Evolutionary conservation across 2,888 invertebrate species (phyloP).

Genomic region (Amiota minor): DNA sequence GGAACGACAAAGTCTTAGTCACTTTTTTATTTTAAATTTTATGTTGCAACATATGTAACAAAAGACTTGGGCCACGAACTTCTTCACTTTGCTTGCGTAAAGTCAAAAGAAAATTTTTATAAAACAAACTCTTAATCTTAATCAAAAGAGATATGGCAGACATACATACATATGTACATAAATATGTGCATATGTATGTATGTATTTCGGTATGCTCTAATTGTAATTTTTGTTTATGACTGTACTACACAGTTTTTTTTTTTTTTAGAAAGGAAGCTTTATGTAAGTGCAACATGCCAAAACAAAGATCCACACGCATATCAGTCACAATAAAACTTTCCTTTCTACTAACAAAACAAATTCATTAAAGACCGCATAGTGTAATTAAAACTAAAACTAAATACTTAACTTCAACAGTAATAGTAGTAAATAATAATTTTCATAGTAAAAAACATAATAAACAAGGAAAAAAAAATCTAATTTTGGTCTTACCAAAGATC

Average conservation of each 20-base stretch:
- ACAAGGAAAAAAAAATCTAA: too few species aligned
- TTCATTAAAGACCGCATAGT: too few species aligned
- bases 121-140: neutral
- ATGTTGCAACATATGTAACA: constrained; percentile 37
- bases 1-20: too few species aligned
- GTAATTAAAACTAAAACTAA: too few species aligned
- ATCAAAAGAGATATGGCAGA: neutral
- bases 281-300: neutral
- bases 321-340: constrained; percentile 7
- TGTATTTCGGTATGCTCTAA: neutral
- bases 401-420: too few species aligned
- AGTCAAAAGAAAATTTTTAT: neutral
- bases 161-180: neutral
- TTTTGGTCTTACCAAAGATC: too few species aligned
- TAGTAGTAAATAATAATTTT: too few species aligned
- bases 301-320: neutral
- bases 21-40: too few species aligned
- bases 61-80: constrained; percentile 56
- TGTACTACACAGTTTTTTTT: neutral
- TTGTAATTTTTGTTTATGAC: neutral
- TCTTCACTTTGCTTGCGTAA: neutral
- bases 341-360: neutral
- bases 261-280: constrained; percentile 3
- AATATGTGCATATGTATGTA: neutral
- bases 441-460: too few species aligned